A percentile compares a stretch with the other conserved stretches of the same genome.
phyloP scores from a whole-genome alignment of 2,797 vertebrate genomes.

The Scomberomorus guttatus region DNA sequence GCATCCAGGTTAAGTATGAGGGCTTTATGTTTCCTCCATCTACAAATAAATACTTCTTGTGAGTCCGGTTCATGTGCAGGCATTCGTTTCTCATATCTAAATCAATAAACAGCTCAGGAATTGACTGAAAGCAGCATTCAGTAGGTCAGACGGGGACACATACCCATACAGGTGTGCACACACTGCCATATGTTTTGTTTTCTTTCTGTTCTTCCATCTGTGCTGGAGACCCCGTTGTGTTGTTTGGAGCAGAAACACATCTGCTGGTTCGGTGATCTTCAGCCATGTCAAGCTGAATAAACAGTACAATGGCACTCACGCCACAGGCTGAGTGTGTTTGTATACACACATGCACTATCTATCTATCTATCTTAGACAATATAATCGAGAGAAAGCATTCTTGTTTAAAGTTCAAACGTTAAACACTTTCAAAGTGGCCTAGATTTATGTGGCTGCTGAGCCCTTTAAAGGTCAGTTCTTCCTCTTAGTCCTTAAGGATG shows the following conservation, averaged over 20 bases:
- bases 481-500: neutral
- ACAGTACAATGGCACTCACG: constrained; percentile 5
- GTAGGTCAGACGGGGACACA: constrained; percentile 17
- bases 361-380: neutral
- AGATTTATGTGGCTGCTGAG: constrained; percentile 8
- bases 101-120: constrained; percentile 41
- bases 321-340: neutral
- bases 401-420: constrained; percentile 15
- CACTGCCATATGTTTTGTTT: neutral
- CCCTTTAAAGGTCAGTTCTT: constrained; percentile 24
- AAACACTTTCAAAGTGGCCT: neutral
- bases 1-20: neutral
- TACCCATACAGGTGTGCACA: neutral
- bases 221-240: constrained; percentile 19
- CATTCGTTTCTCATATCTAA: constrained; percentile 8
- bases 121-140: neutral
- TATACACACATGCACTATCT: neutral
- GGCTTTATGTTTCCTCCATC: neutral
- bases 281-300: constrained; percentile 47
- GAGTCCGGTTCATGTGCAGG: constrained; percentile 18
- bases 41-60: neutral
- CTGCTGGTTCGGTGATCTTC: constrained; percentile 17
- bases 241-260: constrained; percentile 43
- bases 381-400: neutral
- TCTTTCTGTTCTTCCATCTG: constrained; percentile 15